phyloP scores from a whole-genome alignment of 1,140 invertebrate genomes.

The Ceratitis capitata region DNA sequence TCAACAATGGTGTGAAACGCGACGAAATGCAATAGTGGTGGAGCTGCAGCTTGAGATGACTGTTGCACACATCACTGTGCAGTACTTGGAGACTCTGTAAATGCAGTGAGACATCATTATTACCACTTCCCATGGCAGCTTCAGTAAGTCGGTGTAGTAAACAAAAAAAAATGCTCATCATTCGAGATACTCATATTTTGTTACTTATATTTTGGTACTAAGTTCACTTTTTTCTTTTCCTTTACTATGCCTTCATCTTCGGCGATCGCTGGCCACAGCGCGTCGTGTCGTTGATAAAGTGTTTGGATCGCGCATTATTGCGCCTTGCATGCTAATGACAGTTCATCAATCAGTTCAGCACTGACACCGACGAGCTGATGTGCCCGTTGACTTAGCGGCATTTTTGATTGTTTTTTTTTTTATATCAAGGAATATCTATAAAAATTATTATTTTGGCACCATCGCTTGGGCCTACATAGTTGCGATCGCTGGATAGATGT shows the following conservation, averaged over 20 bases:
- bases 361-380: neutral
- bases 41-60: neutral
- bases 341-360: slow-evolving; percentile 44
- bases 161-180: neutral
- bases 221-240: neutral
- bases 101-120: slow-evolving; percentile 36
- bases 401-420: slow-evolving; percentile 23
- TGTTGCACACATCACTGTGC: neutral
- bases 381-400: neutral
- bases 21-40: neutral
- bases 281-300: neutral
- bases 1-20: neutral
- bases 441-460: no score
- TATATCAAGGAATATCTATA: neutral
- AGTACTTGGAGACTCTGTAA: no score
- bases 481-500: no score
- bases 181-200: neutral
- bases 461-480: no score
- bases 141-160: neutral
- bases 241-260: no score
- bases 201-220: no score
- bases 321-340: slow-evolving; percentile 44
- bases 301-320: slow-evolving; percentile 39
- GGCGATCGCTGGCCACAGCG: neutral
- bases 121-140: neutral